Base-by-base conservation (phyloP, 2,888 invertebrate species). In the Synanthedon andrenaeformis region DNA sequence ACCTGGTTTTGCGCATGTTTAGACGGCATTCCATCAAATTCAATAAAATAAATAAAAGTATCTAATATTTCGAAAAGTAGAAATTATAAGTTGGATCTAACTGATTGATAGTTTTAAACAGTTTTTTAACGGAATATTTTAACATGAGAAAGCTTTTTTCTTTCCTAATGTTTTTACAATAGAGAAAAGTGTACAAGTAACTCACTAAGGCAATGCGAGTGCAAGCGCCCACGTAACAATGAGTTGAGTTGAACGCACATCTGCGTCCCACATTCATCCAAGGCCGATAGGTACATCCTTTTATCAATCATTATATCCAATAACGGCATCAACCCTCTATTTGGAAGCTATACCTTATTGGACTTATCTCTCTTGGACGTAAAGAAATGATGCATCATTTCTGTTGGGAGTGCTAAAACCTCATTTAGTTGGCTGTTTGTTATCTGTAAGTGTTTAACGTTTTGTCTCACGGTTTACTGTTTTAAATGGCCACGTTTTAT, bases 211-310 rank as follows among this genome's bases (percentile, higher is more conserved):
- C 59, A 62, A 64, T 61, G 58, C 54, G 56, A 67, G 64, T 67
- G 65, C 66, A 65, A 52, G 61, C 69, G 62, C 67, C 67, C 66
- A 68, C 67, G 64, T 65, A 59, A 70, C 67, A 68, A 71, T 66
- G 56, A 35, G 51, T n/a, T 13, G 54, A 52, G 56, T 56, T 54
- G 62, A 65, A 59, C 64, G 66, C 73, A 73, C 82, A 79, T 80
- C 77, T 78, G 82, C 69, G 79, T 59, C 77, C 79, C 69, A 80
- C 72, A 76, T 78, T 72, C 61, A 54, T 59, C 60, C 74, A 77
- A 79, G 78, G 78, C 69, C 75, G 65, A 70, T 53, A 42, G 13
- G 13, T 66, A 69, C 66, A 74, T 76, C 73, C 76, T 79, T 78
- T 70, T 73, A 76, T 75, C 70, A 71, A 66, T 63, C 63, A 61